Conservation (phyloP, 1,140 invertebrate species). For the Anadara kagoshimensis region DNA sequence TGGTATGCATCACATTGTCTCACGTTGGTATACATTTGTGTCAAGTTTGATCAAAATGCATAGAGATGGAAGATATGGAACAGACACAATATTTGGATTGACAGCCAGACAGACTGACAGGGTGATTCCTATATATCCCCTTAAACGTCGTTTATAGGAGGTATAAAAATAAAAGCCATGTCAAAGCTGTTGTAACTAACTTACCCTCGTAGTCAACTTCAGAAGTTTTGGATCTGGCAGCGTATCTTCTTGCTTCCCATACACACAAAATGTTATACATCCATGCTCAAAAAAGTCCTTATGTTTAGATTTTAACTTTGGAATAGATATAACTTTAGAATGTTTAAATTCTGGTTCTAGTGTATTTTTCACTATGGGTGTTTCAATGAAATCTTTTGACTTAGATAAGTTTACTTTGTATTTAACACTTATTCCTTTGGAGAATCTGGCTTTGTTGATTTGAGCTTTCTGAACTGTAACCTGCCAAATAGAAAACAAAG, state of each 20-base stretch:
- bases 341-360: conserved; percentile 69
- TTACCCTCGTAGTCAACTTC: conserved; percentile 71
- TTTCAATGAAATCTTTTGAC: conserved; percentile 62
- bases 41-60: too few species aligned
- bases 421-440: conserved; percentile 68
- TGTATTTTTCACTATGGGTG: conserved; percentile 62
- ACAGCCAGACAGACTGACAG: too few species aligned
- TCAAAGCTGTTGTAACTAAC: conserved; percentile 16
- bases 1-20: too few species aligned
- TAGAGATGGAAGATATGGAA: too few species aligned
- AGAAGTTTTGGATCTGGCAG: conserved; percentile 62
- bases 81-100: too few species aligned
- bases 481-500: conserved; percentile 36
- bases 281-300: conserved; percentile 71
- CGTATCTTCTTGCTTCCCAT: conserved; percentile 70
- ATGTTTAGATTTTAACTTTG: conserved; percentile 64
- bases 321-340: conserved; percentile 61
- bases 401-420: conserved; percentile 61
- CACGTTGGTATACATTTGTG: too few species aligned
- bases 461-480: conserved; percentile 60
- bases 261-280: conserved; percentile 71
- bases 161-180: too few species aligned
- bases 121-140: too few species aligned
- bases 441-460: conserved; percentile 68
- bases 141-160: too few species aligned